A percentile compares a stretch with the other conserved stretches of the same genome.
Evolutionary conservation across 2,888 invertebrate species (phyloP).

Genomic region (Heliconius hortense): DNA sequence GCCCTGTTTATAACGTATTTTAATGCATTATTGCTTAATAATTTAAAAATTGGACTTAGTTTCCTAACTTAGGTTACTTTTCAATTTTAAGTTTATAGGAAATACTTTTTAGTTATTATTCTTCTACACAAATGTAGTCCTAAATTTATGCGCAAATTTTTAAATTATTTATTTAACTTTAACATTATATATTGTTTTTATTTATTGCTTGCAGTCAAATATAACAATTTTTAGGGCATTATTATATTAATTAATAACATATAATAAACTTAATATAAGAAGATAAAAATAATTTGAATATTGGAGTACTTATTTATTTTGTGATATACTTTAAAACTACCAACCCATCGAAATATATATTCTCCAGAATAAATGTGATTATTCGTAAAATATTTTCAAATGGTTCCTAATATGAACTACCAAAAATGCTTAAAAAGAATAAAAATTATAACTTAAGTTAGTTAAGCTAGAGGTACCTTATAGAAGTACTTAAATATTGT

Average conservation of each 20-base stretch:
- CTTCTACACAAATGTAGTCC: no score
- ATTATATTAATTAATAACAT: not conserved
- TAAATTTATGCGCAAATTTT: no score
- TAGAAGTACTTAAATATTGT: constrained; percentile 2
- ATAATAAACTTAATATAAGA: not conserved
- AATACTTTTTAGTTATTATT: no score
- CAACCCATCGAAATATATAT: not conserved
- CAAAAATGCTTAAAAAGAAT: not conserved
- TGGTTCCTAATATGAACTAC: not conserved
- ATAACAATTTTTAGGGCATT: not conserved
- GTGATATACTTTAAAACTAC: not conserved
- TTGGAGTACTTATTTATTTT: not conserved
- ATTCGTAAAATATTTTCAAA: not conserved
- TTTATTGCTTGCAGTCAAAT: not conserved
- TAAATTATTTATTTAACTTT: no score
- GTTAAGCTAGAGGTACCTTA: not conserved
- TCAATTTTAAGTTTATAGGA: no score
- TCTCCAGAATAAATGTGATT: not conserved
- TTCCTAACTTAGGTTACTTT: no score
- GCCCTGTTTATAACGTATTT: no score
- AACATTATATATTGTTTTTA: not conserved
- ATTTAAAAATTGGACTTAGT: no score
- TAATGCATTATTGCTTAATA: no score
- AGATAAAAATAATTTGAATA: not conserved
- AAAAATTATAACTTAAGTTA: not conserved